phyloP scores from a whole-genome alignment of 2,888 invertebrate genomes.

The Limnephilus auricula region DNA sequence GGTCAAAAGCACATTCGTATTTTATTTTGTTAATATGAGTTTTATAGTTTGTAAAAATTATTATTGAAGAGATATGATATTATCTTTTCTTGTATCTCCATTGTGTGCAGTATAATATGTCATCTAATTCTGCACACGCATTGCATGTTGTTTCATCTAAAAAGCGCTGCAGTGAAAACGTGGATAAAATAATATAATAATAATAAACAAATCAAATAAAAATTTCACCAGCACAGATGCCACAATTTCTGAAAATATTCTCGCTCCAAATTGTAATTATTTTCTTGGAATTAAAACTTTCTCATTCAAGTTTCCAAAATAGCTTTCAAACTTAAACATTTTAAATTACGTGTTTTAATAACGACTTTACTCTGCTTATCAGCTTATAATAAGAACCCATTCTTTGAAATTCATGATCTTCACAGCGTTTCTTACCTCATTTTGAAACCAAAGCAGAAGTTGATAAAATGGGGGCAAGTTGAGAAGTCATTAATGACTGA shows the following conservation, averaged over 20 bases:
- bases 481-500: conserved; percentile 17
- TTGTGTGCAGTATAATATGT: no score
- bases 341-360: not conserved
- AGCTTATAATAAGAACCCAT: not conserved
- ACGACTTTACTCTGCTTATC: not conserved
- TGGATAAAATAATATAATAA: no score
- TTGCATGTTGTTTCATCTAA: no score
- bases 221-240: not conserved
- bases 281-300: not conserved
- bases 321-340: not conserved
- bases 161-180: no score
- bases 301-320: not conserved
- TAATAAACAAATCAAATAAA: no score
- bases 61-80: no score
- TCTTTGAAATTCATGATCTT: not conserved
- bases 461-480: not conserved
- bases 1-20: no score
- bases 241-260: not conserved
- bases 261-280: not conserved
- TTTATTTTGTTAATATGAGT: no score
- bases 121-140: no score
- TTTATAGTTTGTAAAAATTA: no score
- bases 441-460: not conserved
- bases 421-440: not conserved
- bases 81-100: no score